Conservation (phyloP, 2,888 invertebrate genomes). For the Synanthedon myopaeformis region DNA sequence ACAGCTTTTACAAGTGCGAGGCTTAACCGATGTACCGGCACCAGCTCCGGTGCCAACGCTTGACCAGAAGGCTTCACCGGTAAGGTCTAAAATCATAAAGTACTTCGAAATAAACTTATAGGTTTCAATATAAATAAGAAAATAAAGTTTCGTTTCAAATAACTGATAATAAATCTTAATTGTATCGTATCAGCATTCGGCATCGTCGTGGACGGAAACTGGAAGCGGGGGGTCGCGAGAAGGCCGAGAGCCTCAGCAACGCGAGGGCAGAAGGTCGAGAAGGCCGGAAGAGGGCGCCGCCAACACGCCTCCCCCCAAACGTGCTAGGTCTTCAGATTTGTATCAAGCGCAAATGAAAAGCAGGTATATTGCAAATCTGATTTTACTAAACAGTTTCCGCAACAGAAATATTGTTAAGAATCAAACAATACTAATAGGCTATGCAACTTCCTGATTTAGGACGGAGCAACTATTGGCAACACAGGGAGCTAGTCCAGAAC, state of each 20-base stretch:
- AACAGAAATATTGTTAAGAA: background rate
- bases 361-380: slow-evolving; percentile 29
- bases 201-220: slow-evolving; percentile 63
- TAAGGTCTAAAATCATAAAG: slow-evolving; percentile 41
- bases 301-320: slow-evolving; percentile 74
- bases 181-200: slow-evolving; percentile 29
- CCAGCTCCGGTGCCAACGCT: slow-evolving; percentile 56
- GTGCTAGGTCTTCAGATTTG: slow-evolving; percentile 77
- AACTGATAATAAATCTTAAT: background rate
- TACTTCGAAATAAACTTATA: too few relatives aligned
- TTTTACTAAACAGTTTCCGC: too few relatives aligned
- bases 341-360: slow-evolving; percentile 73
- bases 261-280: slow-evolving; percentile 63
- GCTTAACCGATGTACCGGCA: slow-evolving; percentile 83
- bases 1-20: slow-evolving; percentile 87
- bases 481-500: slow-evolving; percentile 69
- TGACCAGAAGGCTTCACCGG: slow-evolving; percentile 79
- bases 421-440: slow-evolving; percentile 25
- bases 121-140: too few relatives aligned
- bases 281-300: slow-evolving; percentile 63
- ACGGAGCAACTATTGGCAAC: slow-evolving; percentile 57
- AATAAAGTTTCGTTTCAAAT: background rate
- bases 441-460: slow-evolving; percentile 46
- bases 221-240: slow-evolving; percentile 56
- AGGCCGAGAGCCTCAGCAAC: slow-evolving; percentile 36